Evolutionary conservation across 1,140 invertebrate species (phyloP).

Genomic region (Belonocnema kinseyi): DNA sequence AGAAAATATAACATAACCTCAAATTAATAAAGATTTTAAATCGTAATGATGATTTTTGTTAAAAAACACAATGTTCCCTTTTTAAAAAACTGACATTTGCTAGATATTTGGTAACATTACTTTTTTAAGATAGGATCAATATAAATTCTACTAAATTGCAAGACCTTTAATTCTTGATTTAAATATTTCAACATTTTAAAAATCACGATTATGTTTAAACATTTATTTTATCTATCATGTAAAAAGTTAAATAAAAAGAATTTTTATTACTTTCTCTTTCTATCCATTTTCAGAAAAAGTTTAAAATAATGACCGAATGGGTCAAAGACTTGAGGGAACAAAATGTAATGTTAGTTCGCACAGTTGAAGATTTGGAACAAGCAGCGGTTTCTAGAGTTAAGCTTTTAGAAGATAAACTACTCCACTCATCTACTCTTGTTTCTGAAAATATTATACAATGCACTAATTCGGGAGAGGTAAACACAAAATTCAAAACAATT

Average conservation of each 20-base stretch:
- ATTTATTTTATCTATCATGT: neutral
- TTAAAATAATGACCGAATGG: constrained; percentile 77
- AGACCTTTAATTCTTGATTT: no score
- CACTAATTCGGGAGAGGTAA: constrained; percentile 62
- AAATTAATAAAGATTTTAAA: no score
- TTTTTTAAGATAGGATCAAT: no score
- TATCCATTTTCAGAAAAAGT: constrained; percentile 72
- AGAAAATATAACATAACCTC: no score
- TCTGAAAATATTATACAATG: constrained; percentile 61
- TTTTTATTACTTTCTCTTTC: neutral
- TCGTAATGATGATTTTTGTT: no score
- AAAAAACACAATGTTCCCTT: no score
- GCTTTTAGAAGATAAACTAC: constrained; percentile 75
- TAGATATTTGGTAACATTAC: no score
- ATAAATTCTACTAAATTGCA: no score
- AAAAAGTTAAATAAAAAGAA: neutral
- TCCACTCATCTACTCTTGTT: constrained; percentile 65
- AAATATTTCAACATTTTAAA: no score
- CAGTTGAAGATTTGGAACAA: constrained; percentile 77
- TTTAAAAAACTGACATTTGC: no score
- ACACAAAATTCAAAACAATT: neutral
- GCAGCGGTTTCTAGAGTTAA: constrained; percentile 75
- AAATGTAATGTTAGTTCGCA: constrained; percentile 77
- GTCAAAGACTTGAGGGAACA: constrained; percentile 77
- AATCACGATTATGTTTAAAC: no score